Percentiles rank a stretch among this genome's conserved stretches.
These are phyloP conservation scores for Peromyscus attwateri DNA, from an alignment of 2,797 vertebrate species.

Conservation along the genomic window DNA sequence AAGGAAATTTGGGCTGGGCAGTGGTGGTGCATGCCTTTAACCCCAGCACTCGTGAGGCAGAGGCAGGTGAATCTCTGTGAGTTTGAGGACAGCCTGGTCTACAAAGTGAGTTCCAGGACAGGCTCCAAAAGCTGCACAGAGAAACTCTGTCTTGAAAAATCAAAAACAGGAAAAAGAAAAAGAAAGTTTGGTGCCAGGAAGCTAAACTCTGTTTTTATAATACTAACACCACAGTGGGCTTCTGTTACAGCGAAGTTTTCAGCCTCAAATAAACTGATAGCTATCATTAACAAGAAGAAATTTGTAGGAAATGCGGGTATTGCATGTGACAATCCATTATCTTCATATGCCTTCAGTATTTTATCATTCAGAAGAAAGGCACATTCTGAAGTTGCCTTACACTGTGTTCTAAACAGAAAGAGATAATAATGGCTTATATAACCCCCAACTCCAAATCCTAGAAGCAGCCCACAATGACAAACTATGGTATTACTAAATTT, in stretches of 20 bases:
- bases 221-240: conserved; percentile 35
- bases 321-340: neutral
- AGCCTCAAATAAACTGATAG: conserved; percentile 13
- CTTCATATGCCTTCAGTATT: neutral
- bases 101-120: too few relatives aligned
- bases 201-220: conserved; percentile 64
- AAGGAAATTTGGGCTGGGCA: conserved; percentile 12
- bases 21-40: too few relatives aligned
- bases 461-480: conserved; percentile 14
- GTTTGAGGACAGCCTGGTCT: too few relatives aligned
- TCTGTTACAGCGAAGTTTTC: conserved; percentile 30
- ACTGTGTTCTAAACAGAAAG: conserved; percentile 12
- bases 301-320: neutral
- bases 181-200: conserved; percentile 52
- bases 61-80: too few relatives aligned
- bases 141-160: too few relatives aligned
- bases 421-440: neutral
- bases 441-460: neutral
- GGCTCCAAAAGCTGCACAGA: too few relatives aligned
- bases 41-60: too few relatives aligned
- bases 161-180: neutral
- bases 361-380: neutral
- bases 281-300: neutral
- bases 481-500: neutral
- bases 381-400: neutral